phyloP scores from a whole-genome alignment of 2,113 vertebrate genomes.

The Albula glossodonta region DNA sequence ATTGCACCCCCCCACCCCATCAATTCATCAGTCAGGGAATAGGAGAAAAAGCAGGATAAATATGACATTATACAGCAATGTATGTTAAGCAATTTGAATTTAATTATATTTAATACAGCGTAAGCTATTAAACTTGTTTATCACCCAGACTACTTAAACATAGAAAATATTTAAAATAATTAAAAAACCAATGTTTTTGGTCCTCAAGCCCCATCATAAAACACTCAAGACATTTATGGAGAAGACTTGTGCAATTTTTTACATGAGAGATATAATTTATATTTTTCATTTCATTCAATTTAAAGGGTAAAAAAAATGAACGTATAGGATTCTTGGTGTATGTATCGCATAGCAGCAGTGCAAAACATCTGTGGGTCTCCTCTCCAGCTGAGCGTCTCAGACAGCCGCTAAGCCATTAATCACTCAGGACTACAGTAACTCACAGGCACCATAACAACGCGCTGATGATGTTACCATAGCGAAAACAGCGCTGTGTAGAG shows the following conservation, averaged over 20 bases:
- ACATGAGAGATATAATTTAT: slow-evolving; percentile 2
- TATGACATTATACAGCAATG: background rate
- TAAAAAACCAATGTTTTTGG: background rate
- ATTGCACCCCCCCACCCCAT: background rate
- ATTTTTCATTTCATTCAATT: background rate
- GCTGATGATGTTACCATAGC: slow-evolving; percentile 27
- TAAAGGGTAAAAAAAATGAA: slow-evolving; percentile 8
- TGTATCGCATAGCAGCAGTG: slow-evolving; percentile 36
- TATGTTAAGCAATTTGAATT: background rate
- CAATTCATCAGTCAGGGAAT: background rate
- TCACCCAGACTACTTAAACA: too few relatives aligned
- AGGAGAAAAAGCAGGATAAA: background rate
- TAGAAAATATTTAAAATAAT: background rate
- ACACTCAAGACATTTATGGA: background rate
- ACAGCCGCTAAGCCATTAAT: slow-evolving; percentile 15
- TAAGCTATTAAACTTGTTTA: background rate
- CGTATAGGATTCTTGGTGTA: slow-evolving; percentile 13
- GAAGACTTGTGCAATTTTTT: background rate
- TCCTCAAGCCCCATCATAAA: background rate
- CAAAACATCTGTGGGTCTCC: slow-evolving; percentile 40
- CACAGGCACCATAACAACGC: slow-evolving; percentile 7
- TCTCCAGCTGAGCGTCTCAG: slow-evolving; percentile 23
- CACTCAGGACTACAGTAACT: slow-evolving; percentile 9
- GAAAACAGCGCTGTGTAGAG: slow-evolving; percentile 22
- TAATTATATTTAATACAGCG: too few relatives aligned